Base-by-base conservation (phyloP, 2,797 vertebrate species). In the Urophycis tenuis region DNA sequence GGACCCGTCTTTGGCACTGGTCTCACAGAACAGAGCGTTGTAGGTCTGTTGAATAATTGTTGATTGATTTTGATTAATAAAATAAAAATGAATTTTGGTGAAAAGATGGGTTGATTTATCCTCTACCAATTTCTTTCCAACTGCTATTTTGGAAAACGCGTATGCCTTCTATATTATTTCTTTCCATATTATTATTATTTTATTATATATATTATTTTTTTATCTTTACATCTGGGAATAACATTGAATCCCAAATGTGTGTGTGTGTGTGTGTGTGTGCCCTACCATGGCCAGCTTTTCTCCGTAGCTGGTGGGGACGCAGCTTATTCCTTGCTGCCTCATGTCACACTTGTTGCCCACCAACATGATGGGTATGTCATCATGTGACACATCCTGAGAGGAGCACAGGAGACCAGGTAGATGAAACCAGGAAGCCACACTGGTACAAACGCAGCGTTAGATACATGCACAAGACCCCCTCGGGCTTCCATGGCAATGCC, bases 271-370 rank as follows among this genome's bases (percentile, higher is more conserved):
- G 3, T 77, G 79, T 74, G 22, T 73, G n/a, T 3, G 53, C 49
- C 89, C 93, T 93, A 98, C 98, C 97, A 97, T 99, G 76, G 97
- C 95, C 79, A 99, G 90, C 80, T 97, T 99, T 88, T 99, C 96
- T 90, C 97, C 97, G 36, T 92, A 95, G 91, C 89, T 94, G 74
- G 92, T 89, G 31, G 95, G 90, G 32, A 99, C 93, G 82, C 93
- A 95, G 53, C 87, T 92, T 25, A 91, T 85, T 22, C 90, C 93
- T 53, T 84, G 29, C 10, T 92, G 84, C 74, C 95, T 94, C 41
- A 97, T 93, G 88, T 99, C 98, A 81, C 93, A 94, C 85, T 99
- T 99, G 86, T 99, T 99, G 82, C 96, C 97, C 69, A 99, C 95
- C 45, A 99, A 91, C 96, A 99, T 99, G 89, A 99, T 96, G 78